Evolutionary conservation across 2,888 invertebrate genomes (phyloP), one percentile per base, ranked within the genome.

Genomic region (Schizaphis graminum): DNA sequence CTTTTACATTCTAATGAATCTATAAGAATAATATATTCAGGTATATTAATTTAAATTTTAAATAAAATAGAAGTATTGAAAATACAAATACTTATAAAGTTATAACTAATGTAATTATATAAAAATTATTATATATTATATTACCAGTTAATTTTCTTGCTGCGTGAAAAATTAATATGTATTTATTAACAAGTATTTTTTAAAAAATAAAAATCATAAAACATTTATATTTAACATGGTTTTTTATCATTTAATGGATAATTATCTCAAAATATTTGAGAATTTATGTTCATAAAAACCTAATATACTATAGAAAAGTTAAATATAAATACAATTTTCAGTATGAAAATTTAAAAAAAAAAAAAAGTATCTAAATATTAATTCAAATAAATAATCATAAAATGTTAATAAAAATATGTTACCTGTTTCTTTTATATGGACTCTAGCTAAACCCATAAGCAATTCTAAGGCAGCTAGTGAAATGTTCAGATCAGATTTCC

Each of bases 401-500:
- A 7, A 77, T 85, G 41, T 13, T 90, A 67, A 92, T 10, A 88
- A 21, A 89, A 89, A 13, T 7, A 0, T 47, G 26, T 41, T 96
- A 98, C 98, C 98, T 96, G 98, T 98, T 96, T 98, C 98, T 85
- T 97, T 97, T 94, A 98, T 98, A 95, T 98, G 97, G n/a, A 98
- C 97, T 95, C 98, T 97, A 44, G 99, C 99, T 92, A 99, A 96
- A 21, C 99, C 99, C 13, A 98, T 98, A 0, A 99, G 96, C 93
- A 99, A 97, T 96, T 99, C 99, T 95, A 99, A 96, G 0, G 99
- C 99, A 0, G 99, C 99, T 94, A 99, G 96, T 0, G 99, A 99
- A 84, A 99, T 98, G 96, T 98, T 99, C 94, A 99, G 96, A 96
- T 99, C 99, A 0, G 98, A 98, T 96, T 99, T 99, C 99, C 99